Evolutionary conservation across 1,140 invertebrate genomes (phyloP).

Genomic region (Melipona quadrifasciata): DNA sequence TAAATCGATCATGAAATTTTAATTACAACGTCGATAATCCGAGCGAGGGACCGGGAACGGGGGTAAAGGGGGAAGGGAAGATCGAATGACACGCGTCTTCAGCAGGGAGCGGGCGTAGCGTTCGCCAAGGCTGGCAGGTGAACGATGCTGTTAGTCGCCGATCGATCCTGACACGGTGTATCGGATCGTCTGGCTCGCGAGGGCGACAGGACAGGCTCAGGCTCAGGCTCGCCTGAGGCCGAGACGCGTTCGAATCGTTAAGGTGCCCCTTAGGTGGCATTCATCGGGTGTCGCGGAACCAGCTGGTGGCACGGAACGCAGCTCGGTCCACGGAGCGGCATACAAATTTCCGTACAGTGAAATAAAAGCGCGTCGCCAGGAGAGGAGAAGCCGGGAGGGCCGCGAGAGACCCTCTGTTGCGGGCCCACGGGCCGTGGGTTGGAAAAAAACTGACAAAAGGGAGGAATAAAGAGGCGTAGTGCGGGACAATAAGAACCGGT

Average conservation of each 20-base stretch:
- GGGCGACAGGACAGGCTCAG: neutral
- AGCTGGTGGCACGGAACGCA: neutral
- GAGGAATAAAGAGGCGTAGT: slow-evolving; percentile 52
- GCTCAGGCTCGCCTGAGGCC: neutral
- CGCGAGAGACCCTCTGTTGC: slow-evolving; percentile 21
- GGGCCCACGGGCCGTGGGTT: slow-evolving; percentile 37
- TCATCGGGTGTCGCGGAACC: neutral
- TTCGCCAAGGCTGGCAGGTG: slow-evolving; percentile 28
- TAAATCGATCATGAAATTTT: slow-evolving; percentile 47
- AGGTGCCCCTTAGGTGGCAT: neutral
- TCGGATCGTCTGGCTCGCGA: neutral
- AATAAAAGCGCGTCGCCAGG: slow-evolving; percentile 18
- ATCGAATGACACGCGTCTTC: slow-evolving; percentile 35
- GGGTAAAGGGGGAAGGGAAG: neutral
- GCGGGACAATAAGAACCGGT: slow-evolving; percentile 66
- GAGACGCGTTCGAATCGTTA: neutral
- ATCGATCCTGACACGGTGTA: slow-evolving; percentile 24
- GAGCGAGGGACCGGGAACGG: neutral
- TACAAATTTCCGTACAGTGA: slow-evolving; percentile 34
- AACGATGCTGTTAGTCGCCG: slow-evolving; percentile 21
- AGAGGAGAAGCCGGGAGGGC: neutral
- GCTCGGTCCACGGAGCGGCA: slow-evolving; percentile 24
- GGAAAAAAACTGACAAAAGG: slow-evolving; percentile 56
- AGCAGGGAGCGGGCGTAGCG: neutral
- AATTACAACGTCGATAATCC: slow-evolving; percentile 29